phyloP scores from a whole-genome alignment of 2,888 invertebrate species.

The Gasteruption jaculator region DNA sequence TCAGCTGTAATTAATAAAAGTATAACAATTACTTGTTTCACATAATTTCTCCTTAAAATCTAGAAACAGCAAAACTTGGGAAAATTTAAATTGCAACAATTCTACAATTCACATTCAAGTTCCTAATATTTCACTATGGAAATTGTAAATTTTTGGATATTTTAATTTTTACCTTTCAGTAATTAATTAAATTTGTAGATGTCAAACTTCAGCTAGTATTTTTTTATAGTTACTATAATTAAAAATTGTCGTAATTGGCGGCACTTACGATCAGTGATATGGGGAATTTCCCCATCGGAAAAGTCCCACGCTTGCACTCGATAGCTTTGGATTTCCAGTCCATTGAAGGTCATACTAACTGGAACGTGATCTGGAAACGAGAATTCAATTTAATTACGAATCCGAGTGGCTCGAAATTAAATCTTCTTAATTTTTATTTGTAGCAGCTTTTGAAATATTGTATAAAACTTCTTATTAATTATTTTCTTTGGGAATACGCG shows the following conservation, averaged over 20 bases:
- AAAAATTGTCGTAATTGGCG: too few relatives aligned
- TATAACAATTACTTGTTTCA: neutral
- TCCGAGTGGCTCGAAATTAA: too few relatives aligned
- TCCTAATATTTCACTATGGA: too few relatives aligned
- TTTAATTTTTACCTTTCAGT: too few relatives aligned
- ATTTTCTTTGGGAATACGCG: too few relatives aligned
- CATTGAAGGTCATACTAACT: slow-evolving; percentile 32
- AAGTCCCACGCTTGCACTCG: slow-evolving; percentile 85
- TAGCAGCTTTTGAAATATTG: neutral
- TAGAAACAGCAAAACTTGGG: slow-evolving; percentile 3
- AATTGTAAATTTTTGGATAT: too few relatives aligned
- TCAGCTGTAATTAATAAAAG: slow-evolving; percentile 53
- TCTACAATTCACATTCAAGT: too few relatives aligned
- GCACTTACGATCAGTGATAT: slow-evolving; percentile 67
- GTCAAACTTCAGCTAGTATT: too few relatives aligned
- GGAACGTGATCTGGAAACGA: slow-evolving; percentile 33
- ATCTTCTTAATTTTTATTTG: neutral
- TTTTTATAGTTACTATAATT: too few relatives aligned
- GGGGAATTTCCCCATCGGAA: slow-evolving; percentile 65
- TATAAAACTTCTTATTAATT: too few relatives aligned
- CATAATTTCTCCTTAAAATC: neutral
- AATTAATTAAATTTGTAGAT: too few relatives aligned
- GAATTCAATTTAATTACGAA: neutral
- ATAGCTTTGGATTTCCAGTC: slow-evolving; percentile 56
- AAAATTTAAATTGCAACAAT: too few relatives aligned